Conservation (phyloP, 2,113 vertebrate species). For the Cebus imitator region DNA sequence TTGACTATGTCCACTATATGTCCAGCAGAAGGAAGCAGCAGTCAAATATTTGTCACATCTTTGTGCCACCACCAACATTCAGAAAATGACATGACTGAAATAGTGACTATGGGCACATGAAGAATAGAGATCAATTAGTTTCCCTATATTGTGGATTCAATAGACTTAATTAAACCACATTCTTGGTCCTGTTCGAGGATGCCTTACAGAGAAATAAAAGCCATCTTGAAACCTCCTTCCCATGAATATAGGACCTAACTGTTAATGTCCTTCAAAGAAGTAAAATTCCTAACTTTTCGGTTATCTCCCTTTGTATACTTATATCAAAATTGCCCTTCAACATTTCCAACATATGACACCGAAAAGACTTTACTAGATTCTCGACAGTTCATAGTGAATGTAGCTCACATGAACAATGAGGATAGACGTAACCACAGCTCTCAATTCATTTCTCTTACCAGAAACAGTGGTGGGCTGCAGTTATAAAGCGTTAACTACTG, state of each 20-base stretch:
- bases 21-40: background rate
- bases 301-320: constrained; percentile 7
- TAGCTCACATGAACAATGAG: constrained; percentile 46
- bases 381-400: background rate
- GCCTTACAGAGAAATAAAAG: constrained; percentile 21
- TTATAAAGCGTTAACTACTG: constrained; percentile 25
- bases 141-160: background rate
- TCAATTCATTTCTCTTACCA: constrained; percentile 23
- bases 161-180: background rate
- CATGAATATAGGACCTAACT: background rate
- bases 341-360: background rate
- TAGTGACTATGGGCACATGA: background rate
- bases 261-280: background rate
- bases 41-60: background rate
- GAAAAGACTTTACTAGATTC: constrained; percentile 18
- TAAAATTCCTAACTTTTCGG: constrained; percentile 14
- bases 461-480: constrained; percentile 14
- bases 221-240: background rate
- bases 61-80: background rate
- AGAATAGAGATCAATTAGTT: background rate
- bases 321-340: constrained; percentile 2
- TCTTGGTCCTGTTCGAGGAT: background rate
- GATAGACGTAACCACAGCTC: background rate
- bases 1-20: background rate
- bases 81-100: background rate